Evolutionary conservation across 1,140 invertebrate species (phyloP).

Genomic region (Oryctes rhinoceros): DNA sequence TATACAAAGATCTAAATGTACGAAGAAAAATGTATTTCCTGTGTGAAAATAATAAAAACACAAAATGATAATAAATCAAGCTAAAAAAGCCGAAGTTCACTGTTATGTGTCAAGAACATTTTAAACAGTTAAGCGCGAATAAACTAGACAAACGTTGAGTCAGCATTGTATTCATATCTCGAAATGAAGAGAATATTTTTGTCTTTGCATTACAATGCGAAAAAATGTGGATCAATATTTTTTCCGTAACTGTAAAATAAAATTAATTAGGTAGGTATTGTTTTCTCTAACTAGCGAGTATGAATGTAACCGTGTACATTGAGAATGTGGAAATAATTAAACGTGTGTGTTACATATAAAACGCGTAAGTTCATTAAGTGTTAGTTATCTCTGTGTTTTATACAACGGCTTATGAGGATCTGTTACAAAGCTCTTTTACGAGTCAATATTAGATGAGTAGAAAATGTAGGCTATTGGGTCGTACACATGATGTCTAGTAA

Average conservation of each 20-base stretch:
- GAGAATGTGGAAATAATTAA: neutral
- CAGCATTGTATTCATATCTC: neutral
- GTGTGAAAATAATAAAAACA: too few species aligned
- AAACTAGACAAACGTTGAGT: neutral
- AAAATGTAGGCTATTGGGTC: neutral
- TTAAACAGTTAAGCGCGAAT: too few species aligned
- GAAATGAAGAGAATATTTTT: neutral
- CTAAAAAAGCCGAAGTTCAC: too few species aligned
- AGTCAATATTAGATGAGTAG: neutral
- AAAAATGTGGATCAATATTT: constrained; percentile 12
- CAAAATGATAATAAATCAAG: too few species aligned
- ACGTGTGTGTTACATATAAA: neutral
- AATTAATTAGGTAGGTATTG: constrained; percentile 11
- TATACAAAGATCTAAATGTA: too few species aligned
- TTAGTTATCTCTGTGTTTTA: neutral
- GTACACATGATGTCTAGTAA: neutral
- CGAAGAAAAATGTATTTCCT: too few species aligned
- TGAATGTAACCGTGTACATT: neutral
- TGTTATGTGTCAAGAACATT: too few species aligned
- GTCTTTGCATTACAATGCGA: neutral
- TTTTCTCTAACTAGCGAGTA: neutral
- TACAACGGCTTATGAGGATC: neutral
- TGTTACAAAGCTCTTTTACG: too few species aligned
- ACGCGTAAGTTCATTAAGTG: neutral
- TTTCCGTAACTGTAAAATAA: neutral